Conservation (phyloP, 2,113 vertebrate genomes). For the Nymphicus hollandicus region DNA sequence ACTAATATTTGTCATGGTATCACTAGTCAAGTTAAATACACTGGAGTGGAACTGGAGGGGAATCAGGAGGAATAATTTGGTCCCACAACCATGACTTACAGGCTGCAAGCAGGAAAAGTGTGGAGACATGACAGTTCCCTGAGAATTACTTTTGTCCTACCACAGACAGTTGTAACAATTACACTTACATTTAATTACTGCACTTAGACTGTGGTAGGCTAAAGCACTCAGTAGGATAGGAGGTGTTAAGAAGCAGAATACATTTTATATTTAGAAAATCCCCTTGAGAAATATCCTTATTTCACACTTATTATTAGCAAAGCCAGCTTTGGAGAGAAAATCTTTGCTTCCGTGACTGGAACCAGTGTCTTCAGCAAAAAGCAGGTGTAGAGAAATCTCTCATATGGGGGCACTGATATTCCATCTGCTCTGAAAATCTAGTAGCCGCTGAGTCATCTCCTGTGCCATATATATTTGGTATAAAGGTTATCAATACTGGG, state of each 20-base stretch:
- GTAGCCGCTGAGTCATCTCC: conserved; percentile 33
- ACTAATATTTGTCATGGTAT: neutral
- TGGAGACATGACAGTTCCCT: neutral
- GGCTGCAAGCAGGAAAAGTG: neutral
- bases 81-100: neutral
- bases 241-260: conserved; percentile 53
- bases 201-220: conserved; percentile 8
- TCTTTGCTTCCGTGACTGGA: conserved; percentile 10
- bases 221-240: neutral
- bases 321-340: conserved; percentile 53
- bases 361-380: conserved; percentile 25
- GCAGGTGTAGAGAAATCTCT: neutral
- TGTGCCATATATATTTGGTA: neutral
- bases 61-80: neutral
- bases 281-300: conserved; percentile 61
- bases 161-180: conserved; percentile 24
- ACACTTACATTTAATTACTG: conserved; percentile 43
- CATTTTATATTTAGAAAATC: conserved; percentile 60
- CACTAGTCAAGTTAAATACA: neutral
- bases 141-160: conserved; percentile 5
- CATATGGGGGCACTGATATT: accelerated
- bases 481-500: conserved; percentile 32
- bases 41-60: neutral
- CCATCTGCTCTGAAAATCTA: conserved; percentile 35
- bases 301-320: conserved; percentile 64